Conservation (phyloP, 2,797 vertebrate species). For the Tragelaphus oryx region DNA sequence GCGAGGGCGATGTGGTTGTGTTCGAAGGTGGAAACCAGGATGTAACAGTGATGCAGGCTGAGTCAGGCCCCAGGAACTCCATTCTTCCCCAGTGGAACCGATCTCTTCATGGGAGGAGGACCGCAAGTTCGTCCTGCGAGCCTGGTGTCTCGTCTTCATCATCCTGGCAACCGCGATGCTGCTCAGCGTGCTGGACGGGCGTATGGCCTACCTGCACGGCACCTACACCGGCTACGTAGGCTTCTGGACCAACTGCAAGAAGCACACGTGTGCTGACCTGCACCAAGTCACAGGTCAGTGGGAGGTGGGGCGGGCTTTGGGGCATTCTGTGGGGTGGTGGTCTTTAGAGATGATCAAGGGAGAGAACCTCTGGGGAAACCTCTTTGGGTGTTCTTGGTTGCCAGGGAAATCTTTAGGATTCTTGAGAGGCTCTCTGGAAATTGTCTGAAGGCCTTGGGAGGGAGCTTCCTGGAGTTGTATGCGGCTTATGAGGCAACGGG, state of each 20-base stretch:
- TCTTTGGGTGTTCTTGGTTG: neutral
- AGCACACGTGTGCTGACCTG: neutral
- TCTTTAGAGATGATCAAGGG: neutral
- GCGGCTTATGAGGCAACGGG: neutral
- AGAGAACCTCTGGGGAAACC: neutral
- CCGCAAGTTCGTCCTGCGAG: slow-evolving; percentile 45
- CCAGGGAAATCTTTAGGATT: neutral
- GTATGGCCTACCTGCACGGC: neutral
- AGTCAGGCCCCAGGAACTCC: neutral
- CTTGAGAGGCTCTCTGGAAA: neutral
- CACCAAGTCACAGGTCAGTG: slow-evolving; percentile 52
- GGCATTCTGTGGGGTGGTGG: neutral
- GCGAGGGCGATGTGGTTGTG: neutral
- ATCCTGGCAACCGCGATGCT: neutral
- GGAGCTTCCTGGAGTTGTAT: neutral
- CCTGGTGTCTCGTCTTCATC: slow-evolving; percentile 41
- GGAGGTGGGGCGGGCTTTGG: neutral
- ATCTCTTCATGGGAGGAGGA: slow-evolving; percentile 35
- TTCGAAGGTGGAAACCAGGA: neutral
- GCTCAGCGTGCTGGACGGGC: slow-evolving; percentile 9
- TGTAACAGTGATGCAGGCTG: neutral
- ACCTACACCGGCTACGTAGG: slow-evolving; percentile 43
- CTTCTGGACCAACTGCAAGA: slow-evolving; percentile 56
- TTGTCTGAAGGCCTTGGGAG: neutral
- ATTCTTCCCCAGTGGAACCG: neutral